Evolutionary conservation across 37 sponge, comb jelly and placozoan genomes (phyloP), one percentile per base, ranked within the genome.

Genomic region (Geodia barretti): DNA sequence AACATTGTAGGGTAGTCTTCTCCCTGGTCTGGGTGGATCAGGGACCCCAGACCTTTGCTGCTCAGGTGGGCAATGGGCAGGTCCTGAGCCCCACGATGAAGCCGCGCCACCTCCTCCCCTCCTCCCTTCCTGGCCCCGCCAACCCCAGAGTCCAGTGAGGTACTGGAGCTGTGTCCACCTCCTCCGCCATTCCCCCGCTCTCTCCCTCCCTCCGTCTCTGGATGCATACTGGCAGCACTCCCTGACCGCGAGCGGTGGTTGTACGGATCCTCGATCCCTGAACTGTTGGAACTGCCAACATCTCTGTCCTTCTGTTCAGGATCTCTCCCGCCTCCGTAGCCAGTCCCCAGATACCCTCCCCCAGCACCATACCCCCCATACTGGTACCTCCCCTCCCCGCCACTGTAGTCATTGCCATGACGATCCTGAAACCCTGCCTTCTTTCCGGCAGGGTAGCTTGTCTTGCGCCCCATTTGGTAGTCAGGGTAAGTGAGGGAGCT

Each of bases 231-330:
- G 26, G 81, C 60, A 21, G 37, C 32, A 36, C 81, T 80, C 23
- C 60, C 37, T 26, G 81, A 80, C n/a, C 81, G 39, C 2, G 70
- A 69, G 20, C 70, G 1, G 17, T 23, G 30, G 2, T 60, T 34
- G 23, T 70, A 73, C 8, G 3, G 74, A 7, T 42, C 74, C 33
- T 70, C 72, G 35, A 20, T 54, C 1, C 63, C 72, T 1, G 70
- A 60, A 21, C 81, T 70, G 0, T 72, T 62, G 60, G 72, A 54
- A 28, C 81, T 60, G 23, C 81, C 59, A 21, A 37, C 41, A 23
- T 42, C 59, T 3, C 31, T 70, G 37, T 35, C 39, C 23, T 31
- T 70, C 21, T 23, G 70, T 23, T 47, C 60, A 32, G 43, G 7
- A 29, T n/a, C n/a, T n/a, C n/a, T n/a, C n/a, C n/a, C 9, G 36